phyloP scores from a whole-genome alignment of 2,797 vertebrate genomes.

The Coregonus sp. region DNA sequence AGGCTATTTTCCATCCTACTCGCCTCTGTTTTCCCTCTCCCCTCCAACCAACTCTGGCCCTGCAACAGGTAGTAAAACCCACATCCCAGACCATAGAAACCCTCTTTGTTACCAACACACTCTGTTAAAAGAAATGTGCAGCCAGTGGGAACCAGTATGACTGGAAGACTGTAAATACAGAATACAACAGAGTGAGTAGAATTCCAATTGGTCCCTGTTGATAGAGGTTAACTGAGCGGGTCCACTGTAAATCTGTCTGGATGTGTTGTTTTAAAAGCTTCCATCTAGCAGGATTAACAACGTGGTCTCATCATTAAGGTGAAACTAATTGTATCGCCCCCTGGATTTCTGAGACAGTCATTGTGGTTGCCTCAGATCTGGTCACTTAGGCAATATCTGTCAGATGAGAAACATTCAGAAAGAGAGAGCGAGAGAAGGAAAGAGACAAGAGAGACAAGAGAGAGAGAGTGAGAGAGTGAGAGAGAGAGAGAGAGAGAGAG shows the following conservation, averaged over 20 bases:
- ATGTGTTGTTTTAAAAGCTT: constrained; percentile 56
- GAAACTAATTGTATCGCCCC: constrained; percentile 44
- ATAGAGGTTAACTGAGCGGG: constrained; percentile 57
- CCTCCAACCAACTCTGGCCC: constrained; percentile 9
- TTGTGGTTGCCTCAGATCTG: constrained; percentile 73
- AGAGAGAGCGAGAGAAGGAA: constrained; percentile 17
- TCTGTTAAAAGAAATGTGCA: constrained; percentile 26
- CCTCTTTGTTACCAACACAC: constrained; percentile 51
- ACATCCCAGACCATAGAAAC: constrained; percentile 45
- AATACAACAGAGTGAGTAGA: constrained; percentile 61
- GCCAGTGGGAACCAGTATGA: constrained; percentile 44
- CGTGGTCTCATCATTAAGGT: constrained; percentile 54
- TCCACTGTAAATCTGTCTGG: constrained; percentile 59
- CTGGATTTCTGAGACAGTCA: constrained; percentile 65
- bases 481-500: constrained; percentile 9
- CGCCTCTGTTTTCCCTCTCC: neutral
- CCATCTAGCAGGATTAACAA: constrained; percentile 48
- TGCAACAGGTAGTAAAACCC: constrained; percentile 46
- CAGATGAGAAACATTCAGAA: constrained; percentile 64
- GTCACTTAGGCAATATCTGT: constrained; percentile 74
- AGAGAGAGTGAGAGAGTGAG: constrained; percentile 4
- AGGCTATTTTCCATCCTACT: neutral
- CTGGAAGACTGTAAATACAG: constrained; percentile 54
- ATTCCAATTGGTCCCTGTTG: constrained; percentile 63
- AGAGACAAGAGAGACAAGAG: constrained; percentile 13